A percentile compares a stretch with the other conserved stretches of the same genome.
phyloP scores from a whole-genome alignment of 2,888 invertebrate species.

The Drosophila prostipennis region DNA sequence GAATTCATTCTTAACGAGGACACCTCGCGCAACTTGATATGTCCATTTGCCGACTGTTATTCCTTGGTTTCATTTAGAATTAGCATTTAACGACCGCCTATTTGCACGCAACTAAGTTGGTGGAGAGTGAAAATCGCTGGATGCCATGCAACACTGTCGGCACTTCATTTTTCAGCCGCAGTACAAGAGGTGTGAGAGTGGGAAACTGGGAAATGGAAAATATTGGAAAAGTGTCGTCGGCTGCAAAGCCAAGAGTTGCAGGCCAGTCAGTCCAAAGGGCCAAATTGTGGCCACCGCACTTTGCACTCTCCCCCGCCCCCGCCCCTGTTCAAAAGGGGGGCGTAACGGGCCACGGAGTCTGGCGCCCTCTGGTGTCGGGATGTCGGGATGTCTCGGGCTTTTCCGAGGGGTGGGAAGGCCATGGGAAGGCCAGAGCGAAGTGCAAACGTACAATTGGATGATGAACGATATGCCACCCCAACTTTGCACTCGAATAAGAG shows the following conservation, averaged over 20 bases:
- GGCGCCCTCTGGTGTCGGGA: constrained; percentile 42
- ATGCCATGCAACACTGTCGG: constrained; percentile 57
- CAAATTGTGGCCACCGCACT: constrained; percentile 78
- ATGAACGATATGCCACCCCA: constrained; percentile 61
- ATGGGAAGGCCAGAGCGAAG: constrained; percentile 52
- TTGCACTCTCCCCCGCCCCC: constrained; percentile 59
- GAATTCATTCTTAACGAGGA: constrained; percentile 65
- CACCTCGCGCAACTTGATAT: constrained; percentile 29
- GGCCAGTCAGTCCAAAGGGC: constrained; percentile 62
- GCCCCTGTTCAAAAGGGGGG: neutral
- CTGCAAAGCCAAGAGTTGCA: constrained; percentile 36
- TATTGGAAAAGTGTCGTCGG: constrained; percentile 62
- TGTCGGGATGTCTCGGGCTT: neutral
- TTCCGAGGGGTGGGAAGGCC: constrained; percentile 43
- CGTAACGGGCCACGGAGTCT: constrained; percentile 22
- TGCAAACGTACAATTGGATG: constrained; percentile 83
- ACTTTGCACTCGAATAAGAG: constrained; percentile 17
- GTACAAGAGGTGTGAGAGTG: neutral
- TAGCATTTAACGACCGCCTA: constrained; percentile 62
- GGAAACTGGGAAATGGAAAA: constrained; percentile 9
- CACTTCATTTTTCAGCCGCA: constrained; percentile 56
- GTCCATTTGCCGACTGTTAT: constrained; percentile 32
- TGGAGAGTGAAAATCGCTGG: constrained; percentile 40
- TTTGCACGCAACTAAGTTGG: constrained; percentile 63
- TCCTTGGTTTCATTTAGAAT: constrained; percentile 56